A percentile compares a stretch with the other conserved stretches of the same genome.
Conservation (phyloP, 2,113 vertebrate genomes). For the Chunga burmeisteri region DNA sequence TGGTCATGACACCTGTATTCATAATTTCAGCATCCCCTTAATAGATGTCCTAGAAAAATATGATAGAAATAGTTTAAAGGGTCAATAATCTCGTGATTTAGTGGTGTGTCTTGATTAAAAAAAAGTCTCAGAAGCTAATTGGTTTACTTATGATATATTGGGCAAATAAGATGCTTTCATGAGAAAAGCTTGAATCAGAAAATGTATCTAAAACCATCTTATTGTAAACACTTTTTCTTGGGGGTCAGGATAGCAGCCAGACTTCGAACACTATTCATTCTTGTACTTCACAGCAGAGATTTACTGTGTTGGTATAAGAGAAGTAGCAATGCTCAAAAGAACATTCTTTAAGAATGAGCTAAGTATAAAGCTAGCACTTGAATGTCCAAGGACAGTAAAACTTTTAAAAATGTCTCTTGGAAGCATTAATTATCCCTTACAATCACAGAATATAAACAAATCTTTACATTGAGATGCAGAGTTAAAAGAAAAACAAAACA, state of each 20-base stretch:
- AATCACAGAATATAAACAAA: neutral
- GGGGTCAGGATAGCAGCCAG: neutral
- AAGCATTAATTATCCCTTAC: neutral
- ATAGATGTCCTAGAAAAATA: neutral
- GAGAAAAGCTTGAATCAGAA: neutral
- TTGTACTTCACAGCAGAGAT: neutral
- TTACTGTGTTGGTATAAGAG: neutral
- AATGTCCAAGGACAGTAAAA: neutral
- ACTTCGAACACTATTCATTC: neutral
- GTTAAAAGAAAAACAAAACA: neutral
- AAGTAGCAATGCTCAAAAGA: neutral
- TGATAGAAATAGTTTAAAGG: neutral
- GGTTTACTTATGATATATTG: neutral
- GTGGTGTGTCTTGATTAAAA: neutral
- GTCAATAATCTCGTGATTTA: neutral
- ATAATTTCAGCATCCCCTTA: neutral
- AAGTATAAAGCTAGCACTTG: neutral
- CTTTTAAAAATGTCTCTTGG: neutral
- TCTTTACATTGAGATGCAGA: neutral
- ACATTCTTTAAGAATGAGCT: neutral
- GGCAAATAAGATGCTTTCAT: neutral
- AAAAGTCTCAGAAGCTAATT: neutral
- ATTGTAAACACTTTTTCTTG: neutral
- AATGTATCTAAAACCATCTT: neutral
- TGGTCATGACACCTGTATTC: neutral